These are phyloP conservation scores for Rostratula benghalensis DNA, from an alignment of 2,113 vertebrate species.

Conservation along the genomic window DNA sequence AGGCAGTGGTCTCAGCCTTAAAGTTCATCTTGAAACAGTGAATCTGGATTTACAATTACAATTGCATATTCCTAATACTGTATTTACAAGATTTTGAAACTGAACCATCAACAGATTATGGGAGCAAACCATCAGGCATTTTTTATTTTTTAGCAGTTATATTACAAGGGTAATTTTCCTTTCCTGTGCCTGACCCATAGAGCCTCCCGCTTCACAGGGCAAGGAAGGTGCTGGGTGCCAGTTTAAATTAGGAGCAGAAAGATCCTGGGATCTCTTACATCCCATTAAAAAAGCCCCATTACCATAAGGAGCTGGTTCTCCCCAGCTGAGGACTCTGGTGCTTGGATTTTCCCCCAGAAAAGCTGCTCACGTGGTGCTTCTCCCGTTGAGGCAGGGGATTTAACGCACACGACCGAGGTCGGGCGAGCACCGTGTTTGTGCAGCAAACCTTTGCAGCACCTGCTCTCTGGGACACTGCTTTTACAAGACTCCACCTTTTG, in stretches of 20 bases:
- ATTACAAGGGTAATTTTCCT: background rate
- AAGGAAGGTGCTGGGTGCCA: background rate
- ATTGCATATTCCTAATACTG: too few relatives aligned
- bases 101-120: background rate
- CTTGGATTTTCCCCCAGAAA: background rate
- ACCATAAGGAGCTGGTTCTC: fast-evolving
- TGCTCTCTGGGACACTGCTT: background rate
- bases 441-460: background rate
- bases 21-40: background rate
- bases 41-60: background rate
- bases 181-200: background rate
- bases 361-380: fast-evolving
- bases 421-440: background rate
- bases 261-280: background rate
- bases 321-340: fast-evolving
- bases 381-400: too few relatives aligned
- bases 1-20: background rate
- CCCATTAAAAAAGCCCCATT: background rate
- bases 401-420: fast-evolving
- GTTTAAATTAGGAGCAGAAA: background rate
- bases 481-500: too few relatives aligned
- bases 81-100: background rate
- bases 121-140: background rate
- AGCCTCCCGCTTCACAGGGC: background rate
- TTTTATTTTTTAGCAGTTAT: background rate